Evolutionary conservation across 2,797 vertebrate genomes (phyloP), one percentile per base, ranked within the genome.

Genomic region (Leptodactylus fallax): DNA sequence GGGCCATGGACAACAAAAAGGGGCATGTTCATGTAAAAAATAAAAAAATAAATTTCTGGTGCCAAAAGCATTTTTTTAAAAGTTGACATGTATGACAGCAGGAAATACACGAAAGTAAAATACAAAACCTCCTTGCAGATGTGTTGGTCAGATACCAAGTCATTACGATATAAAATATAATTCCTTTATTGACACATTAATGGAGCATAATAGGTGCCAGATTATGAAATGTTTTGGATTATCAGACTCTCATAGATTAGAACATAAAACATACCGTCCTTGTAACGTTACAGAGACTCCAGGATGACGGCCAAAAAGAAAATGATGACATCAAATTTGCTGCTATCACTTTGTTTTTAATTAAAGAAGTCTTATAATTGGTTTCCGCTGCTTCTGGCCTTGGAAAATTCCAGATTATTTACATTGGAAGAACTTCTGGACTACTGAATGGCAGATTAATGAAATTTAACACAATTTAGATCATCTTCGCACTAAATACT

Each of bases 201-300:
- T 25, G 63, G n/a, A 17, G 25, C 8, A 25, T 67, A 25, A 5
- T 14, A 25, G n/a, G 11, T 61, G 60, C 60, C 60, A 61, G 19
- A 61, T n/a, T 61, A 61, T 61, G 60, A 67, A 63, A 63, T 63
- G 60, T 63, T 63, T 63, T 63, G 21, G 60, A 67, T 67, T 67
- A 67, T 67, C n/a, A 13, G 12, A 67, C 25, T 67, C n/a, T 12
- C 8, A 63, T n/a, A 63, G 60, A 63, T 6, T 17, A 58, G 16
- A 58, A 58, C 16, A 17, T 36, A 58, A 58, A 14, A 58, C 17
- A 61, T 61, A 21, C 17, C 36, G 36, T 36, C 36, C 36, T 21
- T 21, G 60, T 58, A 61, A 61, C 7, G 4, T 36, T 36, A 36
- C 8, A 63, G 23, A 67, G 63, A n/a, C 63, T 67, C 23, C n/a